Conservation (phyloP, 2,797 vertebrate genomes). For the Liasis olivaceus region DNA sequence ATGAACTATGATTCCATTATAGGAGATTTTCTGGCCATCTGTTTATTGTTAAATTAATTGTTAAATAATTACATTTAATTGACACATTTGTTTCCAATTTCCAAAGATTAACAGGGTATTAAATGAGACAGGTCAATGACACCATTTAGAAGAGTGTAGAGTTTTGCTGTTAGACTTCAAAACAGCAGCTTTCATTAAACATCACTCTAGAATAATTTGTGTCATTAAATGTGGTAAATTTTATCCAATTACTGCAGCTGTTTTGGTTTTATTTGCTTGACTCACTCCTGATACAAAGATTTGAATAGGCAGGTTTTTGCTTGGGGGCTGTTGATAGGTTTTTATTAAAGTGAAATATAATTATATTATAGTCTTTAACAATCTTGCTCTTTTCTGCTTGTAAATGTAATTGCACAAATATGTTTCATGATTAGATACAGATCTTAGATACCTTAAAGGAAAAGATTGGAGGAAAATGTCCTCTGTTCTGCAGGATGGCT, state of each 20-base stretch:
- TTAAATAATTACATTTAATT: conserved; percentile 71
- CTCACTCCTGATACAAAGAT: conserved; percentile 50
- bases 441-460: background rate
- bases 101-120: conserved; percentile 68
- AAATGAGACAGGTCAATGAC: conserved; percentile 64
- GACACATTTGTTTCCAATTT: conserved; percentile 67
- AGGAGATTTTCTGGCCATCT: conserved; percentile 67
- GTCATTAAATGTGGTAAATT: conserved; percentile 71
- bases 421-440: accelerated
- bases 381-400: background rate
- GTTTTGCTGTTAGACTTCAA: conserved; percentile 62
- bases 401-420: conserved; percentile 23
- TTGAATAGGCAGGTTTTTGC: conserved; percentile 41
- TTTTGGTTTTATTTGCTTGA: conserved; percentile 66
- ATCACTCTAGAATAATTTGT: conserved; percentile 57
- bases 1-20: conserved; percentile 62
- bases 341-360: conserved; percentile 37
- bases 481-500: background rate
- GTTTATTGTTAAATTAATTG: conserved; percentile 72
- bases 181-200: conserved; percentile 66
- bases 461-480: background rate
- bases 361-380: background rate
- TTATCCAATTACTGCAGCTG: conserved; percentile 67
- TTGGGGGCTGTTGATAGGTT: background rate
- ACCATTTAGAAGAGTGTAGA: conserved; percentile 62